These are phyloP conservation scores for Calyptomena viridis DNA, from an alignment of 2,113 vertebrate genomes.

Conservation along the genomic window DNA sequence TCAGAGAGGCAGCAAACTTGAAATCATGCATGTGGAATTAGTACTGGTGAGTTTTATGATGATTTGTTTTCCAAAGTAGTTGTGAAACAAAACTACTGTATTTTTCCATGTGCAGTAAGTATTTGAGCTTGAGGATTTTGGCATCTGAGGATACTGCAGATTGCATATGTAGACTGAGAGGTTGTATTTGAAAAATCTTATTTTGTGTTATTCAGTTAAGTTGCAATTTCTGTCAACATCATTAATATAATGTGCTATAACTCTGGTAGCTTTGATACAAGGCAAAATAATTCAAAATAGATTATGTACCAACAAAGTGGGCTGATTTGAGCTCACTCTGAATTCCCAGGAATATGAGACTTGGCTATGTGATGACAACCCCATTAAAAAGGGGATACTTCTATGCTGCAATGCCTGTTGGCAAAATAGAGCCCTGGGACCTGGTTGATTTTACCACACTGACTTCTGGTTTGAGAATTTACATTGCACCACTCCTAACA, in stretches of 20 bases:
- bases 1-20: neutral
- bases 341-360: neutral
- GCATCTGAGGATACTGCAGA: neutral
- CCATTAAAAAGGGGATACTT: neutral
- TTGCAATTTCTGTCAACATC: neutral
- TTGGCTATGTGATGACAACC: neutral
- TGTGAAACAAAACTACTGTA: neutral
- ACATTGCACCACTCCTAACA: neutral
- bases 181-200: neutral
- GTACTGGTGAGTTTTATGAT: neutral
- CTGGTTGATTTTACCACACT: rapidly evolving
- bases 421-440: neutral
- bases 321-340: neutral
- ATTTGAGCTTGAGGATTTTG: neutral
- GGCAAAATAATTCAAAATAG: neutral
- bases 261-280: neutral
- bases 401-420: neutral
- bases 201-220: neutral
- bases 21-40: neutral
- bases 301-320: neutral
- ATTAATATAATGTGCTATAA: neutral
- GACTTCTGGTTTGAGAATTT: neutral
- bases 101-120: neutral
- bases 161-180: neutral
- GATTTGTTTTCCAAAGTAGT: neutral